These are phyloP conservation scores for Drosophila atroscutellata DNA, from an alignment of 2,888 invertebrate species.

Conservation along the genomic window DNA sequence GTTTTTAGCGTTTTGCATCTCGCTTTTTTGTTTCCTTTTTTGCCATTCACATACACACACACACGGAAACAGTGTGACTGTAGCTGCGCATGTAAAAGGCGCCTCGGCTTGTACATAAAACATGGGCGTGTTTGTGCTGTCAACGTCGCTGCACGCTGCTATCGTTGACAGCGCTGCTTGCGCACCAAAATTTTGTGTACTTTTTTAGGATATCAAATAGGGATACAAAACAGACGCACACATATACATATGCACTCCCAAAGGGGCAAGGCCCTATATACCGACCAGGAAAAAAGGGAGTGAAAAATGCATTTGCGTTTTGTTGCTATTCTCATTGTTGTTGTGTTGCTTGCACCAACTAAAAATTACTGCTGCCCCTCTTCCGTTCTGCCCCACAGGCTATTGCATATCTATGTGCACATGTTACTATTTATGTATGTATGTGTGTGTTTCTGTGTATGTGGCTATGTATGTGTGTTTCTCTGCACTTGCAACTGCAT, in stretches of 20 bases:
- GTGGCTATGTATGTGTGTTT: slow-evolving; percentile 2
- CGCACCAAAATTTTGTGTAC: slow-evolving; percentile 78
- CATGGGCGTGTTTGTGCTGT: slow-evolving; percentile 78
- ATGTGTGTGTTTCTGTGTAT: slow-evolving; percentile 5
- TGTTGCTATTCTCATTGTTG: slow-evolving; percentile 40
- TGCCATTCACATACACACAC: slow-evolving; percentile 37
- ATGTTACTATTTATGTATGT: background rate
- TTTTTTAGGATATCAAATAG: slow-evolving; percentile 82
- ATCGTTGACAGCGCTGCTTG: slow-evolving; percentile 60
- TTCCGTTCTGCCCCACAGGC: slow-evolving; percentile 21
- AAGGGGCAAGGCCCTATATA: slow-evolving; percentile 48
- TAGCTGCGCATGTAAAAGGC: slow-evolving; percentile 74
- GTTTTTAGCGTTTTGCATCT: slow-evolving; percentile 83
- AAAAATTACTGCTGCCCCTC: slow-evolving; percentile 56
- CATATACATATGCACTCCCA: slow-evolving; percentile 17
- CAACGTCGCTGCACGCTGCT: slow-evolving; percentile 52
- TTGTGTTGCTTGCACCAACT: slow-evolving; percentile 69
- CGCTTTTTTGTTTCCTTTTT: slow-evolving; percentile 82
- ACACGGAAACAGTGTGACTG: background rate
- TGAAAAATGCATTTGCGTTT: slow-evolving; percentile 68
- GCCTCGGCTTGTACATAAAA: slow-evolving; percentile 73
- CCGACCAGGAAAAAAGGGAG: slow-evolving; percentile 51
- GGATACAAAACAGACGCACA: slow-evolving; percentile 61
- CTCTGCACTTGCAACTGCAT: slow-evolving; percentile 49
- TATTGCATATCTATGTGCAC: slow-evolving; percentile 16